Evolutionary conservation across 2,113 vertebrate genomes (phyloP).

Genomic region (Chloropsis hardwickii): DNA sequence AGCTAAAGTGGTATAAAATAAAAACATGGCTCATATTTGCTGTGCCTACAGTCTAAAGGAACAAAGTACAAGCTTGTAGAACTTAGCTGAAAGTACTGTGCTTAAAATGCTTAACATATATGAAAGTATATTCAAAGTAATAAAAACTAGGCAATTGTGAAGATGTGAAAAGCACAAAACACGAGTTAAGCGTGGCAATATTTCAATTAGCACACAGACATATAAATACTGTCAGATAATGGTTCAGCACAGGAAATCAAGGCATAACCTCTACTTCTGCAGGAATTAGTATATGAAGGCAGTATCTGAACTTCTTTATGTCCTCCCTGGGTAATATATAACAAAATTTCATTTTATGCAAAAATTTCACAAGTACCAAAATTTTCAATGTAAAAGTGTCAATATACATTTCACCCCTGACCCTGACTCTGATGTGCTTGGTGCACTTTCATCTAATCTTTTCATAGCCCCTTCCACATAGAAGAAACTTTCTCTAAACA

Average conservation of each 20-base stretch:
- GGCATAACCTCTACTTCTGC: neutral
- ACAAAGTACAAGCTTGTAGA: neutral
- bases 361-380: neutral
- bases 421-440: neutral
- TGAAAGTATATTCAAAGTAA: neutral
- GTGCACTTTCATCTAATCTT: neutral
- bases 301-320: neutral
- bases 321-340: neutral
- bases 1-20: neutral
- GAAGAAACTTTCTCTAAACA: neutral
- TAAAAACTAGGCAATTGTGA: neutral
- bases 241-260: neutral
- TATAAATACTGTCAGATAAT: neutral
- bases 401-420: neutral
- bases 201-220: neutral
- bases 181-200: neutral
- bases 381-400: neutral
- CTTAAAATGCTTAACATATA: neutral
- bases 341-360: neutral
- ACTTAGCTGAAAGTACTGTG: neutral
- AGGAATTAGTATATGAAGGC: neutral
- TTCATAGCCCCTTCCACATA: neutral
- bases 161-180: neutral
- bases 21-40: neutral
- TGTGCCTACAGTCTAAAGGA: neutral